Evolutionary conservation across 2,888 invertebrate species (phyloP), one percentile per base, ranked within the genome.

Genomic region (Cyclophora punctaria): DNA sequence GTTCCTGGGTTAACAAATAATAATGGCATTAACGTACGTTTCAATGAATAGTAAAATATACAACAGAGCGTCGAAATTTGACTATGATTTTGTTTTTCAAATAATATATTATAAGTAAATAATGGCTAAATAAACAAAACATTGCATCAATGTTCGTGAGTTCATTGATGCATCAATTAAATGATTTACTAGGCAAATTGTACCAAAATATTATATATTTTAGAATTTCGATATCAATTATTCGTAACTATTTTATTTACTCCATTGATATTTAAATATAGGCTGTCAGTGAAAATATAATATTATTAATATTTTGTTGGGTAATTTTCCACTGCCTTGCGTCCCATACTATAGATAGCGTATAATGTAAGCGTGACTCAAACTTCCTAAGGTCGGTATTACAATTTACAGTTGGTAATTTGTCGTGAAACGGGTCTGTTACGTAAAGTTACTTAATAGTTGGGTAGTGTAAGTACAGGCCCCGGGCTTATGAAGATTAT

Each of bases 401-500:
- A 60, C 55, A 58, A 57, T 57, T 55, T 54, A 54, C 50, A 57
- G 55, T 60, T 57, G 51, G 60, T 59, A 58, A 62, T 60, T 58
- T 60, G 58, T 59, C 52, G 48, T 48, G 50, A 55, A 60, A 59
- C 54, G 56, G 58, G 60, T 56, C 53, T 48, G 58, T 58, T 56
- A 60, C 58, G 48, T 48, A 56, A 60, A 59, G 55, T 60, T 57
- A 52, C 54, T 45, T 50, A 52, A 57, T 59, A 60, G 59, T 62
- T 57, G 41, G 50, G 47, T 54, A 52, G 56, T 55, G 3, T 43
- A 37, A 5, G 37, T 37, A 37, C 37, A 37, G 4, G 37, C 37
- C 37, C 37, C 4, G 2, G 5, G 37, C 20, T 20, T 20, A 20
- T 20, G 20, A 20, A 37, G 37, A 37, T 37, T 37, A 37, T 37